Evolutionary conservation across 1,140 invertebrate species (phyloP).

Genomic region (Drosophila tsacasi): DNA sequence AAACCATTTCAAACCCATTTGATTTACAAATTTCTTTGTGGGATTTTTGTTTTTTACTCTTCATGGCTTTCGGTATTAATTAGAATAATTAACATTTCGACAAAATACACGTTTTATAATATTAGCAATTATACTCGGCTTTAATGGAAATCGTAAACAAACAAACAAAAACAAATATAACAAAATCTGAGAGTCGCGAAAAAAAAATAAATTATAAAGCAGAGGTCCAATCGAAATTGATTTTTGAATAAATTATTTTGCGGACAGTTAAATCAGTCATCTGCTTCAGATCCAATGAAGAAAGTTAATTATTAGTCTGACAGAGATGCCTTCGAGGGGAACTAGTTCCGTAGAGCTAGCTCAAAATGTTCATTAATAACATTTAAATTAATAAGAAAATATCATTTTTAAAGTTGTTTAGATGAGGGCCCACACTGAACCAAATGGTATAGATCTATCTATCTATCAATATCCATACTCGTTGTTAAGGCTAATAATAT

Average conservation of each 20-base stretch:
- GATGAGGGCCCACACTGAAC: neutral
- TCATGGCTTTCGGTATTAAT: conserved; percentile 17
- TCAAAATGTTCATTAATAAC: neutral
- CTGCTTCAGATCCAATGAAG: conserved; percentile 3
- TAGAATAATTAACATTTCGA: conserved; percentile 29
- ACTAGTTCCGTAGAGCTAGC: conserved; percentile 14
- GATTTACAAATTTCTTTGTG: conserved; percentile 15
- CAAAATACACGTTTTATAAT: conserved; percentile 27
- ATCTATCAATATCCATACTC: too few relatives aligned
- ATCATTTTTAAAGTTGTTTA: too few relatives aligned
- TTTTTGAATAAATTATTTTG: conserved; percentile 32
- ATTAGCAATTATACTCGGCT: conserved; percentile 11
- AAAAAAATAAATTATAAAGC: conserved; percentile 23
- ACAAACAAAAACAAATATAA: conserved; percentile 13
- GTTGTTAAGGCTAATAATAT: neutral
- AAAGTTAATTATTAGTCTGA: conserved; percentile 3
- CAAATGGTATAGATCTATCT: neutral
- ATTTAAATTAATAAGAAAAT: neutral
- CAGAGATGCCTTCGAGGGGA: conserved; percentile 14
- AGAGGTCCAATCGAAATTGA: conserved; percentile 1
- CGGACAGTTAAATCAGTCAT: conserved; percentile 31
- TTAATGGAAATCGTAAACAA: conserved; percentile 22
- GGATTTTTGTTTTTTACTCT: conserved; percentile 10
- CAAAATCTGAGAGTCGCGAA: conserved; percentile 11
- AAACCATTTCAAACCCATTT: conserved; percentile 7